Base-by-base conservation (phyloP, 2,113 vertebrate species). In the Corythoichthys haematopterus region DNA sequence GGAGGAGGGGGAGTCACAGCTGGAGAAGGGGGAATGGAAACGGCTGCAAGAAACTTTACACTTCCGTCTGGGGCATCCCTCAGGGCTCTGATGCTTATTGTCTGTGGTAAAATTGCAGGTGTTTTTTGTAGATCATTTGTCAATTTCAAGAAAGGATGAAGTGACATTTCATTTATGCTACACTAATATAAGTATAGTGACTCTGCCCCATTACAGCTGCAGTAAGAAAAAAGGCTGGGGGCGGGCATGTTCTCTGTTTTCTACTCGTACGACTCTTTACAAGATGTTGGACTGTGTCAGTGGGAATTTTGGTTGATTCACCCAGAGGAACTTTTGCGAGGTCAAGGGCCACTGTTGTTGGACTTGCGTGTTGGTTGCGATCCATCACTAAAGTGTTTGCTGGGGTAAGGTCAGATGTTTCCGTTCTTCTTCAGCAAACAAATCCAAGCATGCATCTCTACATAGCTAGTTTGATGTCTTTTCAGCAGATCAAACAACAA, bases 31-130 rank as follows among this genome's bases (percentile, higher is more conserved):
- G 61, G 71, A 78, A 72, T 77, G 78, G 71, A 74, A 83, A 85
- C 46, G 64, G 65, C 74, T 80, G 71, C 71, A 65, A 70, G 77
- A 85, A 88, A 88, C 60, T 68, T 80, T 73, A 87, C 74, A 80
- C 74, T 83, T 84, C 85, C 76, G 45, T 71, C 70, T 59, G 61
- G 64, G 76, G 56, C 55, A 71, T 80, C 84, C 71, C 84, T 45
- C 15, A 47, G 61, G 81, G 70, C 55, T 66, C 20, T 64, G 46
- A 57, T 4, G 13, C 20, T 69, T 51, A 16, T 75, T 66, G 69
- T 55, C 46, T 68, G 77, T 72, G 68, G 67, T 68, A 66, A 75
- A 58, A 40, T 69, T 71, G 59, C 33, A 61, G 37, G n/a, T 62
- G 36, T 60, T 40, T 70, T 43, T 36, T 71, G 40, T 28, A 13